Evolutionary conservation across 2,113 vertebrate genomes (phyloP), one percentile per base, ranked within the genome.

Genomic region (Microcebus jonahi): DNA sequence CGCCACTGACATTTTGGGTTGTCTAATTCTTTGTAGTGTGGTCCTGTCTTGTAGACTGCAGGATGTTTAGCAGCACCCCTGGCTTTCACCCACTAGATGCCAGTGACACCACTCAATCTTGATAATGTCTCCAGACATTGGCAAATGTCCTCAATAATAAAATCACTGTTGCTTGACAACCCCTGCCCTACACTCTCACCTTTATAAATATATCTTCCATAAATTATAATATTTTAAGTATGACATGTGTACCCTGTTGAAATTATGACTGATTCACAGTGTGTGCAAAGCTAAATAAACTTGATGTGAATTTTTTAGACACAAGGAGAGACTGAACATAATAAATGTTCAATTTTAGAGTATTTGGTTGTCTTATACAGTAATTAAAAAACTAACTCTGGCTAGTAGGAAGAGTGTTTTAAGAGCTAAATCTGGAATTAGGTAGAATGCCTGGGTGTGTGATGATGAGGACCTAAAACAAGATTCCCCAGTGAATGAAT

Each of bases 11-110:
- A 34, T 67, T 59, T 63, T 39, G 70, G 23, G 42, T n/a, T 42
- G 29, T 75, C 80, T 42, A 42, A 79, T 42, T 67, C 76, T 55
- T 59, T 61, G 36, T 4, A 59, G 55, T 25, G 0, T 23, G 5
- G 23, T 1, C 1, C 14, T 25, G 8, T 29, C 61, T 34, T 36
- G 0, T 11, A 7, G 9, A 18, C 0, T 50, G 11, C 34, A 9
- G 14, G 48, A 5, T 59, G 29, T 75, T 68, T 14, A 65, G 8
- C 21, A 61, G 23, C 23, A 21, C 17, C 31, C 29, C 21, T 21
- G 63, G 42, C 79, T 42, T 91, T 14, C 25, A 23, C 39, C 23
- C 25, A 36, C 12, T 14, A 36, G 34, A n/a, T 42, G 27, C 25
- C 55, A 48, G 11, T 14, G 31, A 8, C 21, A 10, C 50, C 8